A percentile compares a stretch with the other conserved stretches of the same genome.
phyloP scores from a whole-genome alignment of 2,888 invertebrate species.

The Pediacus dermestoides region DNA sequence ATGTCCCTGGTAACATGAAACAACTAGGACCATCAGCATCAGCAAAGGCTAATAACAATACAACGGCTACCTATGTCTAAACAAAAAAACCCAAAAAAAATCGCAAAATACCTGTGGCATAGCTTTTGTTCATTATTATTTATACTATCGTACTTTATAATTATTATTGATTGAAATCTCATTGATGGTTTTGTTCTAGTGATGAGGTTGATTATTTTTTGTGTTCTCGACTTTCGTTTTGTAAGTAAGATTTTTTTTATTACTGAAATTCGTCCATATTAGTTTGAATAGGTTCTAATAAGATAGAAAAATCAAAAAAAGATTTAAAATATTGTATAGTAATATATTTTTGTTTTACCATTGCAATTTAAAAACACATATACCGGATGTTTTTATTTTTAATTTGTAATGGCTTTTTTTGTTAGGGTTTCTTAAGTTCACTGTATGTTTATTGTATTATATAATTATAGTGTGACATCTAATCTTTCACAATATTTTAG shows the following conservation, averaged over 20 bases:
- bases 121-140: no score
- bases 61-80: constrained; percentile 66
- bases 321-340: constrained; percentile 34
- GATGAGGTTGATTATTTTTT: no score
- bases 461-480: constrained; percentile 29
- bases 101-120: no score
- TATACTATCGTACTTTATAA: no score
- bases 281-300: constrained; percentile 28
- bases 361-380: constrained; percentile 33
- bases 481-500: constrained; percentile 6
- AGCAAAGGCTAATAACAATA: constrained; percentile 47
- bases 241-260: constrained; percentile 25
- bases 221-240: constrained; percentile 22
- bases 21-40: constrained; percentile 55
- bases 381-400: constrained; percentile 22
- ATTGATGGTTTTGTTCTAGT: no score
- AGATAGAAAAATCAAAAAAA: constrained; percentile 32
- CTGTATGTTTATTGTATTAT: constrained; percentile 35
- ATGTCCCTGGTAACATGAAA: constrained; percentile 78
- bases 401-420: constrained; percentile 33
- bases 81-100: no score
- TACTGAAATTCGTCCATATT: constrained; percentile 34
- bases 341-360: constrained; percentile 38
- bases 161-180: no score
- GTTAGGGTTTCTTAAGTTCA: constrained; percentile 28